Base-by-base conservation (phyloP, 1,140 invertebrate species). In the Orius insidiosus region DNA sequence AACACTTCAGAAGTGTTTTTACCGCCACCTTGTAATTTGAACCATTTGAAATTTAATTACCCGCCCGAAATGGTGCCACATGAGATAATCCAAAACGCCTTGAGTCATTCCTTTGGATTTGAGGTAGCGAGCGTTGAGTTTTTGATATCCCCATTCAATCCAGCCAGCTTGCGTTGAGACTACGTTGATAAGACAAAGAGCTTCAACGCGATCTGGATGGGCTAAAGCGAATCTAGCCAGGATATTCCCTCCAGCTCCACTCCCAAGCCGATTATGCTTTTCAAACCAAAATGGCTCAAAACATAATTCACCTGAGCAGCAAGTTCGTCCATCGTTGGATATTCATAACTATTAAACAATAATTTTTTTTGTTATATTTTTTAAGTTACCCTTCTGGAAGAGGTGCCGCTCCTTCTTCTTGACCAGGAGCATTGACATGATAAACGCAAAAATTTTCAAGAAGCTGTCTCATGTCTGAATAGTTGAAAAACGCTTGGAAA, bases 71-170 rank as follows among this genome's bases (percentile, higher is more conserved):
- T 98, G 94, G 67, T 99, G 94, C 95, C 95, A 98, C 80, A 98
- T 89, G 19, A 98, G 68, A 60, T 98, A 98, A 60, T 98, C 93
- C 39, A 97, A 72, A 1, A 93, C 90, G 36, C 89, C 86, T 58
- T 90, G 83, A 11, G 93, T 97, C 87, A 98, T 92, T 38, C 85
- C 85, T 58, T 83, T 85, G 6, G 82, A 81, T 54, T 81, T 74
- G 37, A 92, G 67, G 63, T 89, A 80, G 51, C 84, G 72, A 16
- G 85, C 78, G 59, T 90, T 92, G 49, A 97, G 71, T 66, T 97
- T 98, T 67, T 98, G 93, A 60, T 98, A 98, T 19, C 89, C 88
- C 94, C 95, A 98, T 67, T 99, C 95, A 49, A 95, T 88, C 94
- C 95, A 98, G 9, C 93, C 92, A 14, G 93, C 82, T 58, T 85